Conservation (phyloP, 2,113 vertebrate species). For the Struthidea cinerea region DNA sequence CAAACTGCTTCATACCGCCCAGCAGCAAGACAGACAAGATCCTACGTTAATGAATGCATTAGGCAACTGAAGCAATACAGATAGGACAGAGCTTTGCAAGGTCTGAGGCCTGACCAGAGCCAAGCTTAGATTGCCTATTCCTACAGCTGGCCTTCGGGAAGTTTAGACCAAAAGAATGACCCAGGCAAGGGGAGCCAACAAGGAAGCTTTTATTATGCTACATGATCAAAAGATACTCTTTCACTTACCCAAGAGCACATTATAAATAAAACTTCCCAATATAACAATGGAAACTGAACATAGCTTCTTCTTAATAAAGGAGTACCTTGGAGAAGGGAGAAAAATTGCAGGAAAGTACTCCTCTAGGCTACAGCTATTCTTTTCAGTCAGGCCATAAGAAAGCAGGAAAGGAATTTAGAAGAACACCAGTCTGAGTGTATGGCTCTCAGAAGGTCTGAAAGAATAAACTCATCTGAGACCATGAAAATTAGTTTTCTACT, state of each 20-base stretch:
- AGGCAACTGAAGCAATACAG: not conserved
- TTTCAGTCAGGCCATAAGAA: not conserved
- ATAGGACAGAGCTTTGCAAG: not conserved
- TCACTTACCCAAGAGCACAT: not conserved
- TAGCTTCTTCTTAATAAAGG: not conserved
- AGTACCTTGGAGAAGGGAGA: not conserved
- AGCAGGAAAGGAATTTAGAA: not conserved
- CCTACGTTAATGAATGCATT: not conserved
- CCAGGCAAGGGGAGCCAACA: not conserved
- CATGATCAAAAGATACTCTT: not conserved
- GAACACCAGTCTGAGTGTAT: not conserved
- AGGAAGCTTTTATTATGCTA: not conserved
- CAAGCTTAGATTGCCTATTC: not conserved
- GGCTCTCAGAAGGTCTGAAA: not conserved
- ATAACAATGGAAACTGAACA: not conserved
- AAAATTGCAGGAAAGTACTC: not conserved
- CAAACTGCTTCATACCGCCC: not conserved
- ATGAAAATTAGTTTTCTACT: not conserved
- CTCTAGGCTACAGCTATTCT: not conserved
- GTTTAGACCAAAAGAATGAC: not conserved
- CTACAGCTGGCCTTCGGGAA: not conserved
- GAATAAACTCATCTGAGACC: not conserved
- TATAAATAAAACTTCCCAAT: not conserved
- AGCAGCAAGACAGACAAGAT: not conserved
- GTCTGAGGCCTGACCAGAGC: not conserved